phyloP scores from a whole-genome alignment of 2,888 invertebrate species.

The Eupithecia abbreviata region DNA sequence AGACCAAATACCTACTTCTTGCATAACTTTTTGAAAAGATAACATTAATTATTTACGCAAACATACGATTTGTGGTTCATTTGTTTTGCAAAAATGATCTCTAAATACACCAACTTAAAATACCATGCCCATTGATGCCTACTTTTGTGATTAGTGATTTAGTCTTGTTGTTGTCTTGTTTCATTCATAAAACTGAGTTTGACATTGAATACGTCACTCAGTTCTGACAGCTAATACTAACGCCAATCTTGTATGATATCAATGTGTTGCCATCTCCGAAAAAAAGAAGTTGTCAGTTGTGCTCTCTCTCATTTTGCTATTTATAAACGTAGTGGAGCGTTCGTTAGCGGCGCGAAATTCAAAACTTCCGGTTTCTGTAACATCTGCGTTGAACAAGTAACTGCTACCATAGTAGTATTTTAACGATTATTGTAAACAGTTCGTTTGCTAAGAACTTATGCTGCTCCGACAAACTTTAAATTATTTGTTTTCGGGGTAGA shows the following conservation, averaged over 20 bases:
- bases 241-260: neutral
- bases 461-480: neutral
- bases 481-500: neutral
- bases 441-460: neutral
- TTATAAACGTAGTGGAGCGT: neutral
- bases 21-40: neutral
- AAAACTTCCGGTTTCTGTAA: neutral
- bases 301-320: neutral
- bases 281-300: neutral
- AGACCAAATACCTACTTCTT: neutral
- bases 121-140: neutral
- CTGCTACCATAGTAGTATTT: too few relatives aligned
- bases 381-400: too few relatives aligned
- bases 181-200: neutral
- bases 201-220: slow-evolving; percentile 4
- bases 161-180: neutral
- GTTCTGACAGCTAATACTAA: neutral
- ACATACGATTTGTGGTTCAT: neutral
- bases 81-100: neutral
- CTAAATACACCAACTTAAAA: neutral
- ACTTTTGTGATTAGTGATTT: neutral
- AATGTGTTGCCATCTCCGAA: neutral
- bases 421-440: neutral
- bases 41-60: neutral
- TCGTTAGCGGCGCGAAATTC: neutral